These are phyloP conservation scores for Acropora tenuis DNA, from an alignment of 64 coral and sea anemone species.

Conservation along the genomic window DNA sequence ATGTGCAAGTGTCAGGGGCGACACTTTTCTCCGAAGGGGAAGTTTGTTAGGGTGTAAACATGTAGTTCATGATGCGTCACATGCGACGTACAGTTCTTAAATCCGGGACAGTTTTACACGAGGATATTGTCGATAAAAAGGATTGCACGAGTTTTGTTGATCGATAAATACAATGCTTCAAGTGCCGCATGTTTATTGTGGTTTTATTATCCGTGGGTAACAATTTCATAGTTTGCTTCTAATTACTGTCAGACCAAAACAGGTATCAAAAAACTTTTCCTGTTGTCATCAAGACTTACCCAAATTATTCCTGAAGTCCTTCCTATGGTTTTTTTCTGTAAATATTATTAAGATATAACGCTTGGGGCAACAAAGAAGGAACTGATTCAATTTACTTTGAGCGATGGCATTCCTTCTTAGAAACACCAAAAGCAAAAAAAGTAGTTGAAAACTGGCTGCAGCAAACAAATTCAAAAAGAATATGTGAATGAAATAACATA, in stretches of 20 bases:
- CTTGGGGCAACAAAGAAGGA: slow-evolving; percentile 42
- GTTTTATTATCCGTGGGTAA: no score
- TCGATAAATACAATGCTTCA: no score
- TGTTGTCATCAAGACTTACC: slow-evolving; percentile 40
- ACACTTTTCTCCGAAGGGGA: no score
- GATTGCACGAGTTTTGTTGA: no score
- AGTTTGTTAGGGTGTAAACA: no score
- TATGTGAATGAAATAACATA: slow-evolving; percentile 36
- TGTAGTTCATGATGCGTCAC: no score
- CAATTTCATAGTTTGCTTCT: slow-evolving; percentile 48
- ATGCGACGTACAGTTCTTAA: no score
- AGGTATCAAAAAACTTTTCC: slow-evolving; percentile 25
- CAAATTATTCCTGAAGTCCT: slow-evolving; percentile 43
- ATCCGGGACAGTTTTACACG: no score
- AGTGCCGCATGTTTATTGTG: no score
- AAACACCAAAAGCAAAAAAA: slow-evolving; percentile 13
- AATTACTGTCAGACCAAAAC: slow-evolving; percentile 21
- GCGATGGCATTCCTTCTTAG: slow-evolving; percentile 14
- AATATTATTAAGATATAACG: slow-evolving; percentile 52
- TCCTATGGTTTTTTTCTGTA: slow-evolving; percentile 32
- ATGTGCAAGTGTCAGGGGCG: no score
- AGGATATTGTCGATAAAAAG: no score
- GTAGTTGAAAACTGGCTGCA: slow-evolving; percentile 31
- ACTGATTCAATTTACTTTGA: slow-evolving; percentile 27
- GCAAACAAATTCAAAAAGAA: slow-evolving; percentile 44